phyloP scores from a whole-genome alignment of 2,113 vertebrate species.

The Danionella cerebrum region DNA sequence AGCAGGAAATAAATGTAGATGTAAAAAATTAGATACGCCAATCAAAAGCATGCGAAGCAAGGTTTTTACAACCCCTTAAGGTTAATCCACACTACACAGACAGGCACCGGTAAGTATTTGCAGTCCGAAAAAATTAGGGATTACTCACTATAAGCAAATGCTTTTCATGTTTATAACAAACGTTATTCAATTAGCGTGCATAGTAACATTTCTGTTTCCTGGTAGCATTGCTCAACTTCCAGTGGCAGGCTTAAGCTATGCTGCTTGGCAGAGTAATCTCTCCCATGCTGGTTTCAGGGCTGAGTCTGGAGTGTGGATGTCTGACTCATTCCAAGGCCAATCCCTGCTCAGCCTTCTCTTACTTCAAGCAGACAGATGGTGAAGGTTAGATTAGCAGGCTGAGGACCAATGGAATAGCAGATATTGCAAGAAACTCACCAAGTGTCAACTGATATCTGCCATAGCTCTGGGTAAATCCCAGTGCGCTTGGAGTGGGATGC shows the following conservation, averaged over 20 bases:
- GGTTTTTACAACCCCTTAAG: too few species aligned
- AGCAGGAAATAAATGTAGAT: too few species aligned
- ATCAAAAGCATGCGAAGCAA: too few species aligned
- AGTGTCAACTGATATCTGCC: not conserved
- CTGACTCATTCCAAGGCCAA: slow-evolving; percentile 22
- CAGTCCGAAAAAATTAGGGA: too few species aligned
- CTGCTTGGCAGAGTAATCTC: slow-evolving; percentile 14
- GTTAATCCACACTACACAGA: too few species aligned
- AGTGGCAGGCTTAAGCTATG: not conserved
- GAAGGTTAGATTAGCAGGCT: slow-evolving; percentile 13
- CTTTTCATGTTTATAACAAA: too few species aligned
- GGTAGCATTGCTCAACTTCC: slow-evolving; percentile 23
- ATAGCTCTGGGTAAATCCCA: not conserved
- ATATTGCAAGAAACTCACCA: not conserved
- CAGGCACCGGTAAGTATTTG: too few species aligned
- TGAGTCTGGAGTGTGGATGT: slow-evolving; percentile 1
- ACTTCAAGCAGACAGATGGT: slow-evolving; percentile 13
- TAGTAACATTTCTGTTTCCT: not conserved
- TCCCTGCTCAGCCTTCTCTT: not conserved
- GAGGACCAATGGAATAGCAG: not conserved
- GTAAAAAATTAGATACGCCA: too few species aligned
- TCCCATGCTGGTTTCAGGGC: slow-evolving; percentile 14
- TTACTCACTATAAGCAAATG: too few species aligned
- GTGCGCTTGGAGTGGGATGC: not conserved
- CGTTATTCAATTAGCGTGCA: not conserved